Percentiles rank a stretch among this genome's conserved stretches.
Conservation (phyloP, 2,888 invertebrate genomes). For the Tinea semifulvella region DNA sequence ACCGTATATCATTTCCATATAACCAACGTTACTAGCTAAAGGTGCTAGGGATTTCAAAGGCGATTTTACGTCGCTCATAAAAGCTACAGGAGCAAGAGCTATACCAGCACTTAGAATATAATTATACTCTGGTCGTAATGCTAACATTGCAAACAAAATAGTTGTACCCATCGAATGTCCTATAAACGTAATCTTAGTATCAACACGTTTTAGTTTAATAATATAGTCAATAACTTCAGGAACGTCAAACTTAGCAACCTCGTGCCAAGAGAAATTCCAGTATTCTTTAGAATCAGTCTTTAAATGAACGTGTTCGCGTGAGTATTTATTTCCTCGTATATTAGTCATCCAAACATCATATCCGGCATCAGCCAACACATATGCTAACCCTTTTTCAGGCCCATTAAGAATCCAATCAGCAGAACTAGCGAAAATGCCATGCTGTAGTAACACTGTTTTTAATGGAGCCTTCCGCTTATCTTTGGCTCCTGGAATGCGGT, state of each 20-base stretch:
- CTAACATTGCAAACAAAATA: slow-evolving; percentile 75
- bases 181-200: slow-evolving; percentile 69
- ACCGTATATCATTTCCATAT: slow-evolving; percentile 71
- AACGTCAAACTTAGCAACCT: slow-evolving; percentile 87
- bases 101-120: slow-evolving; percentile 70
- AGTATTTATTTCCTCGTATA: slow-evolving; percentile 81
- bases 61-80: slow-evolving; percentile 69
- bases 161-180: slow-evolving; percentile 95
- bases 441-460: slow-evolving; percentile 73
- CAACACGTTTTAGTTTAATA: slow-evolving; percentile 33
- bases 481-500: slow-evolving; percentile 75
- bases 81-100: slow-evolving; percentile 75
- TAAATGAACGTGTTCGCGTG: slow-evolving; percentile 68
- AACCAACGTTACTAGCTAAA: slow-evolving; percentile 64
- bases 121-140: slow-evolving; percentile 73
- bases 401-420: slow-evolving; percentile 81
- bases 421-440: slow-evolving; percentile 82
- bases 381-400: slow-evolving; percentile 71
- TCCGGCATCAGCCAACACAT: slow-evolving; percentile 72
- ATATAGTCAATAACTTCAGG: slow-evolving; percentile 82
- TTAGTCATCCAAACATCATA: slow-evolving; percentile 88
- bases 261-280: slow-evolving; percentile 86
- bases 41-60: slow-evolving; percentile 75
- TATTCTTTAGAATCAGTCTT: slow-evolving; percentile 67
- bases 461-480: slow-evolving; percentile 29